Evolutionary conservation across 1,140 invertebrate species (phyloP), one percentile per base, ranked within the genome.

Genomic region (Saxidomus purpurata): DNA sequence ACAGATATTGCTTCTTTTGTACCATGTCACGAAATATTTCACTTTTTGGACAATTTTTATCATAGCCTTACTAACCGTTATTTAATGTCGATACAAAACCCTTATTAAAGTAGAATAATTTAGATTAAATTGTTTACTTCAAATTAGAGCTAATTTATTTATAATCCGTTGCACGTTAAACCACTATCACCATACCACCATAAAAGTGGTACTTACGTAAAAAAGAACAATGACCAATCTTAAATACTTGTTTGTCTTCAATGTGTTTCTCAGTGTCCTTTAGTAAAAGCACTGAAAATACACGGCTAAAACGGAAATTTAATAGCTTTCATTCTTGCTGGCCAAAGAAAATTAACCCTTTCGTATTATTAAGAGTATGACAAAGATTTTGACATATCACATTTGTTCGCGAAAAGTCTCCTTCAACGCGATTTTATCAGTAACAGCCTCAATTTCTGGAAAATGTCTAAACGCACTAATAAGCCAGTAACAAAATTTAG

Each of bases 381-480:
- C 76, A 88, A 81, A n/a, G 22, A 36, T 31, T 63, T 63, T 88
- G 86, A 88, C 86, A 88, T 79, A 80, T 88, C 76, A 71, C 86
- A 88, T 88, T 81, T 67, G 86, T 88, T 88, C 40, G 52, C 47
- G 55, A 88, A 87, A 71, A 67, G 49, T 59, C 63, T 81, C 86
- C 76, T 79, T 88, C 86, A 81, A 63, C 86, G 76, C 71, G 86
- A 88, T 88, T 81, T 61, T 81, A 87, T 87, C 84, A 63, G 69
- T 76, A 85, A 67, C 77, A 81, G 52, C 19, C 25, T 31, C 47
- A 34, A 69, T n/a, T 61, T 88, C 86, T 88, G 76, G 86, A 81
- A 67, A 80, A 47, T 81, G 77, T 88, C 86, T 61, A 36, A 55
- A n/a, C 34, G 4, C 9, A 36, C 79, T 55, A 81, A 81, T 81